A percentile compares a stretch with the other conserved stretches of the same genome.
These are phyloP conservation scores for Tribolium madens DNA, from an alignment of 1,140 invertebrate genomes.

Conservation along the genomic window DNA sequence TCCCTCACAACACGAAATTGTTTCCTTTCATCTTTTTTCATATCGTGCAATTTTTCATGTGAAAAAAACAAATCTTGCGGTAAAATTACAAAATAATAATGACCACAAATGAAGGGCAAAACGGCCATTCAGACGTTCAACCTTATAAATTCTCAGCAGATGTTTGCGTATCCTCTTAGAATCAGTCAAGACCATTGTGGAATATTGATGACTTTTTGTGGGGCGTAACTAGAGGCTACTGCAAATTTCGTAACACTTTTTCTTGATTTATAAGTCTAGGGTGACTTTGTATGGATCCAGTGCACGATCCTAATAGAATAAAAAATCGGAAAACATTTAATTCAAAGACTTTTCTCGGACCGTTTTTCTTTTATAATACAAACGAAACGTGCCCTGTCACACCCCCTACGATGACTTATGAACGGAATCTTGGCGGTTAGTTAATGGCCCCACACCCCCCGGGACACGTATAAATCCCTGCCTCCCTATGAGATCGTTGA, in stretches of 20 bases:
- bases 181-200: conserved; percentile 2
- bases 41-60: not conserved
- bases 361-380: not conserved
- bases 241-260: conserved; percentile 31
- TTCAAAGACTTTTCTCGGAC: conserved; percentile 1
- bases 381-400: conserved; percentile 15
- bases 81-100: no score
- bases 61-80: no score
- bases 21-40: not conserved
- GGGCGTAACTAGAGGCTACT: conserved; percentile 28
- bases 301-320: conserved; percentile 20
- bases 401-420: conserved; percentile 24
- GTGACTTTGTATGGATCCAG: conserved; percentile 19
- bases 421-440: conserved; percentile 6
- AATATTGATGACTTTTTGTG: conserved; percentile 31
- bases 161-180: conserved; percentile 5
- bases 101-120: no score
- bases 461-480: conserved; percentile 12
- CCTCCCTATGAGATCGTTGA: conserved; percentile 3
- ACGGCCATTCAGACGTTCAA: no score
- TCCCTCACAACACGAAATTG: not conserved
- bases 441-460: conserved; percentile 9
- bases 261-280: conserved; percentile 11
- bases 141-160: conserved; percentile 5
- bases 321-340: not conserved